phyloP scores from a whole-genome alignment of 92 coral and sea anemone species.

The Epizoanthus rinbou region DNA sequence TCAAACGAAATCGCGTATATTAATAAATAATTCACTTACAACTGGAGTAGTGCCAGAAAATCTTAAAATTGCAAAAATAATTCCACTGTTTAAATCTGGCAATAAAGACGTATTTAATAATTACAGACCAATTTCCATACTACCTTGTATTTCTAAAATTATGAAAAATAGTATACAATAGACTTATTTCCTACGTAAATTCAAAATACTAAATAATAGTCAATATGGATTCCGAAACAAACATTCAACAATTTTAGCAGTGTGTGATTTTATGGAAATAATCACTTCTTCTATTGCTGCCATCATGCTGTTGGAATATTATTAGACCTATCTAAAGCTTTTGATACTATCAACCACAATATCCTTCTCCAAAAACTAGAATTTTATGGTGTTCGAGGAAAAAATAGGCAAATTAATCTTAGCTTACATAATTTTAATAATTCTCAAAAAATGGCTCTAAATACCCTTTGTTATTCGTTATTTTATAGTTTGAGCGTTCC shows the following conservation, averaged over 20 bases:
- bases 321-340: conserved; percentile 37
- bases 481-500: too few species aligned
- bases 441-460: too few species aligned
- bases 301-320: conserved; percentile 25
- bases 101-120: conserved; percentile 25
- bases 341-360: conserved; percentile 37
- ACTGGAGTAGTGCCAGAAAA: conserved; percentile 38
- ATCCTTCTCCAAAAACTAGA: conserved; percentile 36
- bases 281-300: conserved; percentile 24
- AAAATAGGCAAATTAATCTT: too few species aligned
- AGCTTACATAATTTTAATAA: too few species aligned
- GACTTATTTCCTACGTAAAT: conserved; percentile 13
- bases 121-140: conserved; percentile 41
- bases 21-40: conserved; percentile 25
- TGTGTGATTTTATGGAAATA: conserved; percentile 13
- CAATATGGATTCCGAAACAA: conserved; percentile 38
- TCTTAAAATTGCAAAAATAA: conserved; percentile 41
- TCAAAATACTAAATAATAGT: conserved; percentile 27
- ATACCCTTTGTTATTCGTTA: too few species aligned
- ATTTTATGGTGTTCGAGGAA: conserved; percentile 28
- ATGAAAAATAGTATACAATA: conserved; percentile 31
- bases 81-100: conserved; percentile 41
- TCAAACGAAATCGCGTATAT: too few species aligned
- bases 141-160: conserved; percentile 35
- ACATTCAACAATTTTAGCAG: conserved; percentile 12